Conservation (phyloP, 2,888 invertebrate genomes). For the Nemoura dubitans region DNA sequence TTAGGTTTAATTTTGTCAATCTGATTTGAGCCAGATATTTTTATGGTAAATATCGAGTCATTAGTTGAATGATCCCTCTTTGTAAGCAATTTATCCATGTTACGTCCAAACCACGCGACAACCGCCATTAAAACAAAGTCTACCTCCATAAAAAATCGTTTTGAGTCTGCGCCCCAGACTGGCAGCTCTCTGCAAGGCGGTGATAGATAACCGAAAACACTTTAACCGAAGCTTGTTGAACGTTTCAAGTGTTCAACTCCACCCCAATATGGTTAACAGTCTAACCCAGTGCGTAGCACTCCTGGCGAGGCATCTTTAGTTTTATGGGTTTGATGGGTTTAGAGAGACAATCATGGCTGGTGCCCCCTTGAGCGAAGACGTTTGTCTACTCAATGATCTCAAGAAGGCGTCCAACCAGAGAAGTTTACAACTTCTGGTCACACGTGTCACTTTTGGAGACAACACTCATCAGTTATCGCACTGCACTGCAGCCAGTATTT, state of each 20-base stretch:
- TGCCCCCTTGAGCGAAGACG: too few species aligned
- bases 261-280: conserved; percentile 14
- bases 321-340: background rate
- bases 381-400: too few species aligned
- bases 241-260: conserved; percentile 27
- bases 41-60: too few species aligned
- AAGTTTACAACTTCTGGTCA: background rate
- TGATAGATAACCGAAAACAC: background rate
- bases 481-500: too few species aligned
- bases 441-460: background rate
- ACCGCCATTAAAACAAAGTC: too few species aligned
- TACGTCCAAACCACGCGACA: background rate
- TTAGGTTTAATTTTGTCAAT: too few species aligned
- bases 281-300: background rate
- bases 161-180: background rate
- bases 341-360: background rate
- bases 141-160: background rate
- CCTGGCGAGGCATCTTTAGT: background rate
- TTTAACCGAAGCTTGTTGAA: conserved; percentile 14
- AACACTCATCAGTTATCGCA: background rate
- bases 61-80: too few species aligned
- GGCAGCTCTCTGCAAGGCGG: background rate
- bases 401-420: background rate
- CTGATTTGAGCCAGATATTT: too few species aligned
- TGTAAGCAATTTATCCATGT: too few species aligned